Conservation (phyloP, 2,888 invertebrate species). For the Drosophila multiciliata region DNA sequence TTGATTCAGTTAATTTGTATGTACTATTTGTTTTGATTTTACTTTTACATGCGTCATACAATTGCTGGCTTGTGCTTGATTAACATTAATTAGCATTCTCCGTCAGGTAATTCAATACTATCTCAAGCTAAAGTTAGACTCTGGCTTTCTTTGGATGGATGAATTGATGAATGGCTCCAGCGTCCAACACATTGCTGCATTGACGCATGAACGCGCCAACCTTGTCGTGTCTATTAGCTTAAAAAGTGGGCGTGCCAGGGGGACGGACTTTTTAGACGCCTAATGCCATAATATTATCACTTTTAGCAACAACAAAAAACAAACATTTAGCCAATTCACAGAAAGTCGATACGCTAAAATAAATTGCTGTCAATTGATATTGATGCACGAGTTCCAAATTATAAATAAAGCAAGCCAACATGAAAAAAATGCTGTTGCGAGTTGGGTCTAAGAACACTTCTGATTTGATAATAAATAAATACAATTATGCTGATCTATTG, state of each 20-base stretch:
- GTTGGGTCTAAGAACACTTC: neutral
- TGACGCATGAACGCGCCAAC: neutral
- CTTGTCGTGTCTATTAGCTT: neutral
- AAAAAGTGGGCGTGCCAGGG: constrained; percentile 24
- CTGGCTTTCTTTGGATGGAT: constrained; percentile 20
- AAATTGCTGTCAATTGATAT: constrained; percentile 2
- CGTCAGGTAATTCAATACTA: constrained; percentile 6
- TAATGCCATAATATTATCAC: constrained; percentile 15
- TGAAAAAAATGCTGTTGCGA: neutral
- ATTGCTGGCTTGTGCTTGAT: constrained; percentile 42
- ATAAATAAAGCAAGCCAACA: neutral
- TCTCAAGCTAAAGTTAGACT: neutral
- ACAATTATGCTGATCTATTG: constrained; percentile 21
- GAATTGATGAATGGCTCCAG: neutral
- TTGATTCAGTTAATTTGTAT: constrained; percentile 10
- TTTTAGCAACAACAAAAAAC: constrained; percentile 6
- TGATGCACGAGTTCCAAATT: neutral
- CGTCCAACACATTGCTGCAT: neutral
- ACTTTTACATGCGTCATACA: constrained; percentile 26
- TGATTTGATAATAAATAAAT: neutral
- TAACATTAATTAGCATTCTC: constrained; percentile 55
- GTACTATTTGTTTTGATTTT: constrained; percentile 4
- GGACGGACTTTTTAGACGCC: constrained; percentile 11
- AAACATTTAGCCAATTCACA: constrained; percentile 4
- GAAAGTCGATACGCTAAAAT: constrained; percentile 15